Conservation (phyloP, 2,797 vertebrate genomes). For the Anolis apletophallus region DNA sequence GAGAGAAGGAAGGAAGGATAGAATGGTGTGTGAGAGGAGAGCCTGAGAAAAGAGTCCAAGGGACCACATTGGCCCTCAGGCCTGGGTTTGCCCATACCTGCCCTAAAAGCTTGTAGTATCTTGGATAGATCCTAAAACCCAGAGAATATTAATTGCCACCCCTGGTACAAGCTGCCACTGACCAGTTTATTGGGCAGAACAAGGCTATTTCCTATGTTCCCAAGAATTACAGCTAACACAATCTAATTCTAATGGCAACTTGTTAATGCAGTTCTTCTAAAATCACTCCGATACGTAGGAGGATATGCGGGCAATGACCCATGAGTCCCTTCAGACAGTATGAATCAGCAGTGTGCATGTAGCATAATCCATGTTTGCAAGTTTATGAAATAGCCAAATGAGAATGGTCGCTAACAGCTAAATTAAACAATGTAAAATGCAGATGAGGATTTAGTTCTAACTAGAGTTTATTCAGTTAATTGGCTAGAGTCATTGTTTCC, state of each 20-base stretch:
- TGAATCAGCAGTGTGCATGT: background rate
- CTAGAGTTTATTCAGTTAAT: background rate
- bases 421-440: background rate
- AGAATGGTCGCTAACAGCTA: background rate
- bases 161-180: background rate
- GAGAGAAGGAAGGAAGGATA: too few species aligned
- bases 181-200: background rate
- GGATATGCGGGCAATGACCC: background rate
- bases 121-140: too few species aligned
- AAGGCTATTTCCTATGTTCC: background rate
- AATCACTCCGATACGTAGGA: background rate
- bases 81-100: too few species aligned
- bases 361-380: background rate
- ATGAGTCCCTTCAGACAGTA: background rate
- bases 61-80: too few species aligned
- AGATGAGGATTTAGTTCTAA: conserved; percentile 15
- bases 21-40: too few species aligned
- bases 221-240: background rate
- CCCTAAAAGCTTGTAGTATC: too few species aligned
- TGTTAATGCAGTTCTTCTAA: background rate
- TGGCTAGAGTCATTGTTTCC: conserved; percentile 6
- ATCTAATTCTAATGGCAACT: background rate
- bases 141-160: background rate
- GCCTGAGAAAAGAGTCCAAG: too few species aligned
- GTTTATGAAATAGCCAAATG: conserved; percentile 1